Conservation (phyloP, 2,888 invertebrate genomes). For the Melikaiella ostensackeni region DNA sequence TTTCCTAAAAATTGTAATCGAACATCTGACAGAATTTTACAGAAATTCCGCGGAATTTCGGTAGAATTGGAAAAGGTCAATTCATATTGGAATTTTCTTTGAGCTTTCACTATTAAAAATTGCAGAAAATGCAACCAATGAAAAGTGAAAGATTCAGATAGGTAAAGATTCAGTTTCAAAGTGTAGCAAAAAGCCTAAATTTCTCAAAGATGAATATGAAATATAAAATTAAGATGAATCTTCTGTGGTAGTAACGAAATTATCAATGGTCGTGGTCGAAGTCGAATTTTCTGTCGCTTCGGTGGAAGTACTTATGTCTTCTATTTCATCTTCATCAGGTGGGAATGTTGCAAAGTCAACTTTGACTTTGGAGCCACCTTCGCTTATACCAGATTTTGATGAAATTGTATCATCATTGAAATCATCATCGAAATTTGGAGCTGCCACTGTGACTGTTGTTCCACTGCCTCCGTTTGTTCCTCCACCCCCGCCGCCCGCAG, state of each 20-base stretch:
- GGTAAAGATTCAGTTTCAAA: too few relatives aligned
- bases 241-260: not conserved
- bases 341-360: slow-evolving; percentile 84
- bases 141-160: too few relatives aligned
- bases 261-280: slow-evolving; percentile 36
- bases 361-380: slow-evolving; percentile 79
- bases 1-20: too few relatives aligned
- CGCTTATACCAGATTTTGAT: slow-evolving; percentile 70
- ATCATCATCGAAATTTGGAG: slow-evolving; percentile 71
- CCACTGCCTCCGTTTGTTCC: slow-evolving; percentile 60
- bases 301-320: slow-evolving; percentile 48
- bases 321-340: slow-evolving; percentile 81
- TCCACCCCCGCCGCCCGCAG: slow-evolving; percentile 71
- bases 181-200: too few relatives aligned
- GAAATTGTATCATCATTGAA: slow-evolving; percentile 74
- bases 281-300: slow-evolving; percentile 55
- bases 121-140: too few relatives aligned
- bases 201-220: too few relatives aligned
- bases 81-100: too few relatives aligned
- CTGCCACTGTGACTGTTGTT: slow-evolving; percentile 75
- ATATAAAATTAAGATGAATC: not conserved
- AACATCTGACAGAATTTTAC: too few relatives aligned
- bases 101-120: too few relatives aligned
- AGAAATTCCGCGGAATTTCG: too few relatives aligned
- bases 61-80: too few relatives aligned